These are phyloP conservation scores for Coenobita brevimanus DNA, from an alignment of 1,140 invertebrate genomes.

Conservation along the genomic window DNA sequence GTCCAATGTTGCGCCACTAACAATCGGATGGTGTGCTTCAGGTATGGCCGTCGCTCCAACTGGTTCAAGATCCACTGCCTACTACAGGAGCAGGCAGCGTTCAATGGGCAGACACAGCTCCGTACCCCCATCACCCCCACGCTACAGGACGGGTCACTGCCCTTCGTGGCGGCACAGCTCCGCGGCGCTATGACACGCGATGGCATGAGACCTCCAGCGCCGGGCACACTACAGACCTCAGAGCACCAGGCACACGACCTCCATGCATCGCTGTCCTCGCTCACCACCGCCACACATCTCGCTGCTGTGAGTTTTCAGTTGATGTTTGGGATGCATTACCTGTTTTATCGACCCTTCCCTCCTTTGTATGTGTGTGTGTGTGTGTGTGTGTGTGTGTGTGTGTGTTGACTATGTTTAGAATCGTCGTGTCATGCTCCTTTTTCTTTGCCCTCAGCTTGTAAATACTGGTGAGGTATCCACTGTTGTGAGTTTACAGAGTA, in stretches of 20 bases:
- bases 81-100: conserved; percentile 78
- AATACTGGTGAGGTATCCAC: too few species aligned
- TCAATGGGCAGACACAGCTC: conserved; percentile 44
- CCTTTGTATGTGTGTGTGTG: not conserved
- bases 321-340: too few species aligned
- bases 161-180: conserved; percentile 65
- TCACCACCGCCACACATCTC: conserved; percentile 23
- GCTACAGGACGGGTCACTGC: conserved; percentile 67
- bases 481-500: too few species aligned
- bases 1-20: too few species aligned
- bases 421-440: too few species aligned
- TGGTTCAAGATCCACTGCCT: conserved; percentile 76
- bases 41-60: conserved; percentile 74
- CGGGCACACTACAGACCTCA: not conserved
- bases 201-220: conserved; percentile 13
- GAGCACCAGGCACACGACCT: conserved; percentile 31
- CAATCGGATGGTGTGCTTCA: too few species aligned
- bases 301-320: conserved; percentile 33
- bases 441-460: too few species aligned
- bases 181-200: conserved; percentile 56
- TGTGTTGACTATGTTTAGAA: too few species aligned
- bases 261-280: conserved; percentile 28
- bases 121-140: conserved; percentile 67
- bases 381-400: not conserved
- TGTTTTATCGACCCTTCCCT: too few species aligned